phyloP scores from a whole-genome alignment of 2,113 vertebrate species.

The Mionectes macconnelli region DNA sequence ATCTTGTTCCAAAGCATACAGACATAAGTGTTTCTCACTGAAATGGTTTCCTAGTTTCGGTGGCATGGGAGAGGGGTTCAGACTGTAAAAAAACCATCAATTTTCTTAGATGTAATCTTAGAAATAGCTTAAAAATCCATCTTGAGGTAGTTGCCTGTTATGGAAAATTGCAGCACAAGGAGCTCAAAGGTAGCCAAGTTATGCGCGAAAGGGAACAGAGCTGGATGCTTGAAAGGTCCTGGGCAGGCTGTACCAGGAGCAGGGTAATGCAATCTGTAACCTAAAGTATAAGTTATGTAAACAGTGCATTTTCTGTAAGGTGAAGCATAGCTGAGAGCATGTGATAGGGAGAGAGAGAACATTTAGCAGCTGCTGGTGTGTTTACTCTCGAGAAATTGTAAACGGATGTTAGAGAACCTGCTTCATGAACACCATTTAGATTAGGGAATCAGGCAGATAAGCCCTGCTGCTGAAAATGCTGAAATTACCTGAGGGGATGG shows the following conservation, averaged over 20 bases:
- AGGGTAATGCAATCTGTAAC: background rate
- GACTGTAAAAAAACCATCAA: background rate
- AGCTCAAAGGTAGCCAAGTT: background rate
- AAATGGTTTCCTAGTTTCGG: background rate
- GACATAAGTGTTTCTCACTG: fast-evolving
- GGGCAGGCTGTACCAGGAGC: background rate
- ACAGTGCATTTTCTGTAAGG: background rate
- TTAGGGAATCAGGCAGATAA: background rate
- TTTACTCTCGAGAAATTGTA: background rate
- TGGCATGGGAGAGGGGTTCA: background rate
- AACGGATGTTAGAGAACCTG: background rate
- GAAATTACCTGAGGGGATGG: background rate
- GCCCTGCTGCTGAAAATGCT: background rate
- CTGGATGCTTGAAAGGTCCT: background rate
- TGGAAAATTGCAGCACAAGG: background rate
- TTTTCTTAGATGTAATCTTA: background rate
- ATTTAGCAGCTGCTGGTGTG: background rate
- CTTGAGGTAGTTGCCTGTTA: background rate
- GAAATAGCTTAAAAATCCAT: background rate
- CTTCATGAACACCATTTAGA: background rate
- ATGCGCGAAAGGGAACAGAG: background rate
- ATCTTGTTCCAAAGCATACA: fast-evolving
- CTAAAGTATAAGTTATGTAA: background rate
- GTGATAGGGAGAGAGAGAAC: background rate
- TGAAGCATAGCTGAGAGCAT: background rate